Percentiles rank a stretch among this genome's conserved stretches.
Conservation (phyloP, 2,113 vertebrate species). For the Elgaria multicarinata region DNA sequence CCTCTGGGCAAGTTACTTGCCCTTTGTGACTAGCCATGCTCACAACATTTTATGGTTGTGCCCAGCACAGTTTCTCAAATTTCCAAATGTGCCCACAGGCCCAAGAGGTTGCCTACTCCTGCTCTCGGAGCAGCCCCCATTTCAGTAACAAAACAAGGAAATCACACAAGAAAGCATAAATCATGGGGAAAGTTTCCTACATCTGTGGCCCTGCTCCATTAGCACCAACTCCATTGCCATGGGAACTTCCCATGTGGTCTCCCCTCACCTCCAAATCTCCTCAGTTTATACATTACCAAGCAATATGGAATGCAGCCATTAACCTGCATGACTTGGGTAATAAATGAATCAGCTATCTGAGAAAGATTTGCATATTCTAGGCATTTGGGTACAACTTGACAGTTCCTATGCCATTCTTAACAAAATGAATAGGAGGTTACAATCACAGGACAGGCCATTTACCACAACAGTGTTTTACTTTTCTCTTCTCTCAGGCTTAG, state of each 20-base stretch:
- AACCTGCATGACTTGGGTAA: background rate
- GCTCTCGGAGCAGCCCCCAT: background rate
- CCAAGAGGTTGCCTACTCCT: background rate
- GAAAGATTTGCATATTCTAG: background rate
- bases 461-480: background rate
- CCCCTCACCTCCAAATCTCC: background rate
- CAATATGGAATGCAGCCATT: background rate
- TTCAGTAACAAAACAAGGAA: background rate
- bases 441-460: no score
- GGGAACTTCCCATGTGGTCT: background rate
- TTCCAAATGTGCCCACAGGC: background rate
- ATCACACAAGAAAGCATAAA: background rate
- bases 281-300: background rate
- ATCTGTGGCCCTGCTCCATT: background rate
- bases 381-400: background rate
- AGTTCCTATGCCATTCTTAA: background rate
- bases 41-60: no score
- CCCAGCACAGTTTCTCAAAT: no score
- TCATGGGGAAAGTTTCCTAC: background rate
- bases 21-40: no score
- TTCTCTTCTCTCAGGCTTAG: background rate
- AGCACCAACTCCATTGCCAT: background rate
- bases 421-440: background rate
- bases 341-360: background rate
- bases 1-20: no score